Conservation (phyloP, 2,113 vertebrate species). For the Apodemus speciosus region DNA sequence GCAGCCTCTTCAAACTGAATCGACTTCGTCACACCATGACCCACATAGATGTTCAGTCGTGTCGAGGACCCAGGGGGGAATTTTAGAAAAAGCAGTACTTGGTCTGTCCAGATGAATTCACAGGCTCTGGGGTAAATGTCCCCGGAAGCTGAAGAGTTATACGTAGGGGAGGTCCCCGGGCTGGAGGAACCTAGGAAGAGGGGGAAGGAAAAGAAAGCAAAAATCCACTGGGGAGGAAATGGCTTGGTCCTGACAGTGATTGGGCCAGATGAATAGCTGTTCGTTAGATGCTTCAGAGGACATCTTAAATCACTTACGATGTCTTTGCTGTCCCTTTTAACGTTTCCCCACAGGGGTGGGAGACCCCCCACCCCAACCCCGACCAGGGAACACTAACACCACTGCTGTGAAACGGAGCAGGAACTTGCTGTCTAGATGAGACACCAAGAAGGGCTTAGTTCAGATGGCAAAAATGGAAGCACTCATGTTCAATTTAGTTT, state of each 20-base stretch:
- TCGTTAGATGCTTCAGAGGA: background rate
- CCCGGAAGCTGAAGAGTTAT: background rate
- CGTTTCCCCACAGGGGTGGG: background rate
- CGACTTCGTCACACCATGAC: fast-evolving
- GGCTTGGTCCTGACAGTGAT: background rate
- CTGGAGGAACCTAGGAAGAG: background rate
- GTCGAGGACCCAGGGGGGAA: background rate
- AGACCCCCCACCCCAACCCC: background rate
- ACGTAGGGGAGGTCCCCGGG: background rate
- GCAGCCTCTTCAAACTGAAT: background rate
- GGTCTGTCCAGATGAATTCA: background rate
- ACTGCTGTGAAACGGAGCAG: background rate
- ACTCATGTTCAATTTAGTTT: background rate
- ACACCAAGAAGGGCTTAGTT: background rate
- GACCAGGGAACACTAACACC: background rate
- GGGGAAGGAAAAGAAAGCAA: too few species aligned
- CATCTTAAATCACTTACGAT: background rate
- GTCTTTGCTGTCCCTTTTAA: background rate
- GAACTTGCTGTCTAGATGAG: background rate
- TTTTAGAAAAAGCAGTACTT: background rate
- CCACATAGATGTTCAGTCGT: background rate
- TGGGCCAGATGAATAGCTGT: background rate
- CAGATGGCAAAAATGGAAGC: background rate
- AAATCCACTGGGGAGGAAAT: background rate
- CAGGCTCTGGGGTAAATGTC: background rate